These are phyloP conservation scores for Papilio gigon DNA, from an alignment of 2,888 invertebrate genomes.

Conservation along the genomic window DNA sequence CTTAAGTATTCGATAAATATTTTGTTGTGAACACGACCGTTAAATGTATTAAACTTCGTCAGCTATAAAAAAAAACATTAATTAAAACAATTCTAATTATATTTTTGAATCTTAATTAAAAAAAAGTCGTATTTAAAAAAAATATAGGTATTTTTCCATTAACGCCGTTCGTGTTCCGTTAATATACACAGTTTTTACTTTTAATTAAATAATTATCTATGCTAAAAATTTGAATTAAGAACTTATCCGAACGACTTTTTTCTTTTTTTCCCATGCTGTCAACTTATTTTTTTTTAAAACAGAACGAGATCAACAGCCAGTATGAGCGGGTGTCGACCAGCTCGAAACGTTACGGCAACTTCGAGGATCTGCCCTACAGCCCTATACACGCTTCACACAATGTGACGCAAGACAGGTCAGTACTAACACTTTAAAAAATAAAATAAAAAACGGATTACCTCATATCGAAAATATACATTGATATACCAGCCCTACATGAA, in stretches of 20 bases:
- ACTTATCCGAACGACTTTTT: no score
- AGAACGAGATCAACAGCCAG: constrained; percentile 79
- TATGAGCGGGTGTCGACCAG: constrained; percentile 77
- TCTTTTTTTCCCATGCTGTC: neutral
- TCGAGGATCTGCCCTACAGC: constrained; percentile 72
- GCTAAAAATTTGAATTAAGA: no score
- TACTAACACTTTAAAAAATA: neutral
- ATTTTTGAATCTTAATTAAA: no score
- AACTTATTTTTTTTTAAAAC: constrained; percentile 41
- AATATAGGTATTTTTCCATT: no score
- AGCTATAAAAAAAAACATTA: no score
- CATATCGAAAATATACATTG: neutral
- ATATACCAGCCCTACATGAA: neutral
- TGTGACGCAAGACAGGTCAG: constrained; percentile 70
- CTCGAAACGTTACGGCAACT: constrained; percentile 61
- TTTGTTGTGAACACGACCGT: neutral
- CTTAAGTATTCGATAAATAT: neutral
- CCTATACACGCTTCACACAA: constrained; percentile 67
- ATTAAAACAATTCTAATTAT: no score
- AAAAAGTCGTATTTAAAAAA: no score
- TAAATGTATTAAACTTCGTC: neutral
- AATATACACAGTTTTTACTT: no score
- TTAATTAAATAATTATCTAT: no score
- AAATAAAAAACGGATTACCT: no score
- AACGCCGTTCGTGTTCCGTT: no score